A percentile compares a stretch with the other conserved stretches of the same genome.
Evolutionary conservation across 64 coral and sea anemone genomes (phyloP).

Genomic region (Montipora sp.): DNA sequence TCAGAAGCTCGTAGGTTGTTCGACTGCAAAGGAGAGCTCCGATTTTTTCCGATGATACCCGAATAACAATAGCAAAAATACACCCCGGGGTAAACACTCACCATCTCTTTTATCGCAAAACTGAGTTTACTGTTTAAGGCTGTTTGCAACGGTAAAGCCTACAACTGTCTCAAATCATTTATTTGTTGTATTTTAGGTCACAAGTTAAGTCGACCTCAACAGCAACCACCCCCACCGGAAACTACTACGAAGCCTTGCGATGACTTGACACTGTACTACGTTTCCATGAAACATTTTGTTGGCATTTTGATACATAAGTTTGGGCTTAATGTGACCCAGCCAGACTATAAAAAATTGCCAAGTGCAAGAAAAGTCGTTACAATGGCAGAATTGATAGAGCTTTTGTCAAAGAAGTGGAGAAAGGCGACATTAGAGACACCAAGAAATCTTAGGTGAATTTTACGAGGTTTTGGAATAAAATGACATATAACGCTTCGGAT

Average conservation of each 20-base stretch:
- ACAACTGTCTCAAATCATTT: too few relatives aligned
- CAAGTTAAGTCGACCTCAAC: neutral
- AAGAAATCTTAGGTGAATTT: neutral
- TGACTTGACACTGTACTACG: constrained; percentile 5
- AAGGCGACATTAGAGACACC: neutral
- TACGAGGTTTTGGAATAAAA: neutral
- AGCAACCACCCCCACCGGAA: neutral
- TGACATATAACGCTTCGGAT: too few relatives aligned
- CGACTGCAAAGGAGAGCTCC: too few relatives aligned
- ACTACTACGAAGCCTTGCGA: neutral
- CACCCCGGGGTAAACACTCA: too few relatives aligned
- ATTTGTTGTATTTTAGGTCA: neutral
- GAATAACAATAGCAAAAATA: too few relatives aligned
- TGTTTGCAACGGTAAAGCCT: too few relatives aligned
- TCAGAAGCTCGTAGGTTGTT: too few relatives aligned
- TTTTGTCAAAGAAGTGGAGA: neutral
- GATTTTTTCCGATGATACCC: too few relatives aligned
- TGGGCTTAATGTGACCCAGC: neutral
- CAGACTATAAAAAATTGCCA: neutral
- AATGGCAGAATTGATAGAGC: neutral
- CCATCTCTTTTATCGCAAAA: too few relatives aligned
- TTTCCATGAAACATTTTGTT: neutral
- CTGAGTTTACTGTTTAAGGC: too few relatives aligned
- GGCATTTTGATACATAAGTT: neutral
- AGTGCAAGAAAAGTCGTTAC: neutral